Conservation (phyloP, 2,888 invertebrate genomes). For the Chalcosyrphus nemorum region DNA sequence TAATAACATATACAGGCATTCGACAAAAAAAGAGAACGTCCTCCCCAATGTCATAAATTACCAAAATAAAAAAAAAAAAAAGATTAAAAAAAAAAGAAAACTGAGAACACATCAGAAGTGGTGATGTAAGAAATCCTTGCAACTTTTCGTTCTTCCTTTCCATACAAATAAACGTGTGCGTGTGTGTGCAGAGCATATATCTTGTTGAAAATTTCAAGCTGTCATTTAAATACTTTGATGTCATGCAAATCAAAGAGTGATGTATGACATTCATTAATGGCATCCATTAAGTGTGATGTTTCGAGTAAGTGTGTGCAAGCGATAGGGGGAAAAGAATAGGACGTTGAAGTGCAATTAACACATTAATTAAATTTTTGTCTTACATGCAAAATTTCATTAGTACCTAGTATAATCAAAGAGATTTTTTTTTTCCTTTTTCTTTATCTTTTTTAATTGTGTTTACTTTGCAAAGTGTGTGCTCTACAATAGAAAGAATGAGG, state of each 20-base stretch:
- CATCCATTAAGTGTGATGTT: conserved; percentile 11
- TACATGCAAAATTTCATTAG: neutral
- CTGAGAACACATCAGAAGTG: neutral
- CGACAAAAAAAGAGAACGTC: neutral
- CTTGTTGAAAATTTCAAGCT: conserved; percentile 40
- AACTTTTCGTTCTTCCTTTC: conserved; percentile 4
- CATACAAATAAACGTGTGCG: neutral
- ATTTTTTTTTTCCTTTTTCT: too few relatives aligned
- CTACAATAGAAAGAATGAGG: neutral
- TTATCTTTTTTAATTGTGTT: neutral
- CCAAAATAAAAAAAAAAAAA: neutral
- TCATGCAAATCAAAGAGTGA: conserved; percentile 32
- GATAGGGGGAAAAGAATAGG: neutral
- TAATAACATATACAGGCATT: conserved; percentile 36
- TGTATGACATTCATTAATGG: conserved; percentile 28
- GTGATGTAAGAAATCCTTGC: conserved; percentile 30
- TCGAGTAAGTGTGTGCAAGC: neutral
- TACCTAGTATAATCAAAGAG: neutral
- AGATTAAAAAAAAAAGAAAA: neutral
- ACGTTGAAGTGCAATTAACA: conserved; percentile 18
- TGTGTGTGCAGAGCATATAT: conserved; percentile 6
- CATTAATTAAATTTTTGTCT: conserved; percentile 14
- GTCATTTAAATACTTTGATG: conserved; percentile 43
- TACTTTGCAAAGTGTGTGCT: neutral
- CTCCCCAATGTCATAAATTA: conserved; percentile 32